Evolutionary conservation across 2,797 vertebrate genomes (phyloP).

Genomic region (Rhabdomys pumilio): DNA sequence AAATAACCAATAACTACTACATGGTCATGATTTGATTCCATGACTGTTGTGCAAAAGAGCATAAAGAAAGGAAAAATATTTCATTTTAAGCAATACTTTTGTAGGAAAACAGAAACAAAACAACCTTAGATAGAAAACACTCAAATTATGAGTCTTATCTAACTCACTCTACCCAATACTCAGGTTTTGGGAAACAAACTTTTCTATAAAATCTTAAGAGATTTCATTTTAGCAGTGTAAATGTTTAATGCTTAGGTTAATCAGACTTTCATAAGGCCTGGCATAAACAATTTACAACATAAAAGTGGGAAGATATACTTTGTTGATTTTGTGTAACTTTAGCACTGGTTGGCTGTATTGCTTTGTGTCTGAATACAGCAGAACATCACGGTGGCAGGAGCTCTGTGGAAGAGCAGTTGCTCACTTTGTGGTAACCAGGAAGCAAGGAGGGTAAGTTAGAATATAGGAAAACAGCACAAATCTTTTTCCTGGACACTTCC

Average conservation of each 20-base stretch:
- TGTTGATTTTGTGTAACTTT: neutral
- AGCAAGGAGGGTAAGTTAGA: neutral
- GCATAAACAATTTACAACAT: neutral
- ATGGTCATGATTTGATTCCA: neutral
- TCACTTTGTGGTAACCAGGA: neutral
- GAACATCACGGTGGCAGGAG: neutral
- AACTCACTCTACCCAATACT: constrained; percentile 52
- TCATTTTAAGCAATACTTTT: constrained; percentile 59
- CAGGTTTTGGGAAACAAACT: constrained; percentile 27
- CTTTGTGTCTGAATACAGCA: neutral
- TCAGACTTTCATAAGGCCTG: neutral
- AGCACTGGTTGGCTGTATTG: neutral
- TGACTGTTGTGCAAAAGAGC: constrained; percentile 37
- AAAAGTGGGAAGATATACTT: neutral
- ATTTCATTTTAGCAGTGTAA: constrained; percentile 57
- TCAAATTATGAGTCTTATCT: constrained; percentile 53
- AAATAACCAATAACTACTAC: constrained; percentile 53
- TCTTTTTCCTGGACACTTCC: neutral
- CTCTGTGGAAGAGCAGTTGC: neutral
- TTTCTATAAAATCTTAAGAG: constrained; percentile 27
- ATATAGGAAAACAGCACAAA: neutral
- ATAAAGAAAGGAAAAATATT: neutral
- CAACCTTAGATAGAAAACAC: constrained; percentile 16
- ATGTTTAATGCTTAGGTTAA: neutral
- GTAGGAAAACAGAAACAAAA: neutral